Evolutionary conservation across 2,797 vertebrate species (phyloP).

Genomic region (Muscicapa comitata): DNA sequence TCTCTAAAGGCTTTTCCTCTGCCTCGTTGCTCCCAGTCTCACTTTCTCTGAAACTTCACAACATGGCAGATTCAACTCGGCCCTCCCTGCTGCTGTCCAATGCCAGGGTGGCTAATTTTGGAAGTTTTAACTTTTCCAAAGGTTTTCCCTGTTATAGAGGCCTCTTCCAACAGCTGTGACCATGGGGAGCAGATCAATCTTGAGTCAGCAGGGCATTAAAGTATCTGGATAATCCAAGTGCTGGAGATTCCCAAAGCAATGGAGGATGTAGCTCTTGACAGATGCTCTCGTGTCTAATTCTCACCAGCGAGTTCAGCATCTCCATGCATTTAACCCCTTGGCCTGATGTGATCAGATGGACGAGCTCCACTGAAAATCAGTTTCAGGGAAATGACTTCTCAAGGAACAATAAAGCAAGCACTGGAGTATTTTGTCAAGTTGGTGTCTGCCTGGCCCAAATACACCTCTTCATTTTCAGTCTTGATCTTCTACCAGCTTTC

Average conservation of each 20-base stretch:
- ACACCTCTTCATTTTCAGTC: background rate
- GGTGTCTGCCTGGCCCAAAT: background rate
- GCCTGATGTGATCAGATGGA: background rate
- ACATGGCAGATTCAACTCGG: background rate
- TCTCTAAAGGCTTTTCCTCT: slow-evolving; percentile 36
- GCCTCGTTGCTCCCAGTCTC: slow-evolving; percentile 8
- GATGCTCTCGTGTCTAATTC: fast-evolving
- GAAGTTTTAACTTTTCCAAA: background rate
- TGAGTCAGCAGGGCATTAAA: background rate
- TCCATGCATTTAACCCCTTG: background rate
- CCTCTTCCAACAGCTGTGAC: background rate
- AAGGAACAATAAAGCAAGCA: background rate
- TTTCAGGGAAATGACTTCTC: background rate
- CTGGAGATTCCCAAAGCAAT: background rate
- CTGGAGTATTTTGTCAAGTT: background rate
- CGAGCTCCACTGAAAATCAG: background rate
- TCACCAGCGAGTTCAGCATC: background rate
- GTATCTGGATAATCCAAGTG: background rate
- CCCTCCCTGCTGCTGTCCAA: background rate
- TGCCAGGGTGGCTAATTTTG: background rate
- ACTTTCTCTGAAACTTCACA: slow-evolving; percentile 3
- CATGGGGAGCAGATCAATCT: background rate
- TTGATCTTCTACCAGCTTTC: background rate
- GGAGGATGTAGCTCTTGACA: background rate
- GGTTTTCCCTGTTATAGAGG: background rate